Conservation (phyloP, 2,888 invertebrate species). For the Acronicta leporina region DNA sequence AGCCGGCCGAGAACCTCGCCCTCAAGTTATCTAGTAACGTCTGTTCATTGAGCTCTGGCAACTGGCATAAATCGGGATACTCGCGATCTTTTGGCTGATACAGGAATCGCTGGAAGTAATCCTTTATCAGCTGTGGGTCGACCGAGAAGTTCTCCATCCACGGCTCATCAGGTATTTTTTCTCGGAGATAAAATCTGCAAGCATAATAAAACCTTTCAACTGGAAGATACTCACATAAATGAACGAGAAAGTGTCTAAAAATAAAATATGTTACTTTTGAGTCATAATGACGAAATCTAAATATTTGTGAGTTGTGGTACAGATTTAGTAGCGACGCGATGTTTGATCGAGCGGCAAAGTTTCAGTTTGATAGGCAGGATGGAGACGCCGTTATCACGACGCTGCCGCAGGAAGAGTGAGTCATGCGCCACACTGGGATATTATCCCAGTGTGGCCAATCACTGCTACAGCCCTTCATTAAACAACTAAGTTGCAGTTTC, state of each 20-base stretch:
- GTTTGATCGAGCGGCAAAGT: slow-evolving; percentile 73
- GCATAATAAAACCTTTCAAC: slow-evolving; percentile 44
- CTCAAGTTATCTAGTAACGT: slow-evolving; percentile 97
- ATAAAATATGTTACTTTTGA: slow-evolving; percentile 77
- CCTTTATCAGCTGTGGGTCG: slow-evolving; percentile 97
- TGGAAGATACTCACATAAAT: slow-evolving; percentile 17
- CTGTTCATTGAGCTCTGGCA: slow-evolving; percentile 98
- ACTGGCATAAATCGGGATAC: slow-evolving; percentile 98
- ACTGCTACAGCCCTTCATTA: slow-evolving; percentile 72
- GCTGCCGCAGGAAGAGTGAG: slow-evolving; percentile 84
- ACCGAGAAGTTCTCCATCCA: slow-evolving; percentile 97
- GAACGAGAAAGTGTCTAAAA: slow-evolving; percentile 52
- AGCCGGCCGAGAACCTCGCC: slow-evolving; percentile 96
- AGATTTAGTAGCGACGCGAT: slow-evolving; percentile 70
- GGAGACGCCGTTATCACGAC: slow-evolving; percentile 82
- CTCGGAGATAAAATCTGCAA: slow-evolving; percentile 95
- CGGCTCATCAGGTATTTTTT: slow-evolving; percentile 94
- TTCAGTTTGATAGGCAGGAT: slow-evolving; percentile 85
- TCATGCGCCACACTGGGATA: slow-evolving; percentile 74
- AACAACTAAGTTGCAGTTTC: slow-evolving; percentile 62
- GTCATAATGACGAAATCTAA: slow-evolving; percentile 73
- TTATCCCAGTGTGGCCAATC: slow-evolving; percentile 84
- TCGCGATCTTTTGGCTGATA: slow-evolving; percentile 97
- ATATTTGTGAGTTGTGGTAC: slow-evolving; percentile 67
- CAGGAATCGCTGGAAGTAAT: slow-evolving; percentile 96